Evolutionary conservation across 1,140 invertebrate genomes (phyloP).

Genomic region (Holcopasites calliopsidis): DNA sequence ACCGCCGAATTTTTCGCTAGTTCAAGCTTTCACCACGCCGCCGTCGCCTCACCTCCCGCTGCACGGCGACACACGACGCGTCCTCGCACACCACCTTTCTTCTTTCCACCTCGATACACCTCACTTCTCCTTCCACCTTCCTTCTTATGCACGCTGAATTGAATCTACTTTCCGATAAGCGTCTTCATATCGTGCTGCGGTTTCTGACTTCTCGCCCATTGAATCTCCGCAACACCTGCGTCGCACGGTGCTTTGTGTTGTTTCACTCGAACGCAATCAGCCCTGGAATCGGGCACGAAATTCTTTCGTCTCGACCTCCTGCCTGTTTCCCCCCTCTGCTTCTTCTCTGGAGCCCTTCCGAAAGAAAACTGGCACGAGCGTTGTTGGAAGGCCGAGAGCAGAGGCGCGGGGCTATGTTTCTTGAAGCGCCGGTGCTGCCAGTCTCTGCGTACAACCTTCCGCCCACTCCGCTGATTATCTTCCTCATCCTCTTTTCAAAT

Average conservation of each 20-base stretch:
- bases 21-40: constrained; percentile 37
- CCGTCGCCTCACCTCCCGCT: constrained; percentile 11
- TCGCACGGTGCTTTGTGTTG: background rate
- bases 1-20: constrained; percentile 23
- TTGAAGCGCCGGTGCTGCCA: constrained; percentile 57
- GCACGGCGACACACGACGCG: constrained; percentile 31
- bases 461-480: constrained; percentile 9
- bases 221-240: constrained; percentile 3
- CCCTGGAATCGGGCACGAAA: background rate
- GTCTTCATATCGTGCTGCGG: constrained; percentile 27
- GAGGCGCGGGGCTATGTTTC: constrained; percentile 40
- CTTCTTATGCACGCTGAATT: constrained; percentile 14
- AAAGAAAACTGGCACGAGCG: constrained; percentile 54
- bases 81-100: constrained; percentile 23
- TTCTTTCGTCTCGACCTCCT: constrained; percentile 14
- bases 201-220: background rate
- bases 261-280: background rate
- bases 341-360: constrained; percentile 32
- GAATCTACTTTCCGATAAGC: constrained; percentile 35
- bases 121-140: constrained; percentile 11
- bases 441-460: constrained; percentile 16
- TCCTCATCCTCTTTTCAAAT: constrained; percentile 29
- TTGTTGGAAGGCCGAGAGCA: constrained; percentile 20
- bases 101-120: constrained; percentile 1
- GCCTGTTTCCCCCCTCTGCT: background rate